Evolutionary conservation across 2,113 vertebrate species (phyloP).

Genomic region (Aegotheles bennettii): DNA sequence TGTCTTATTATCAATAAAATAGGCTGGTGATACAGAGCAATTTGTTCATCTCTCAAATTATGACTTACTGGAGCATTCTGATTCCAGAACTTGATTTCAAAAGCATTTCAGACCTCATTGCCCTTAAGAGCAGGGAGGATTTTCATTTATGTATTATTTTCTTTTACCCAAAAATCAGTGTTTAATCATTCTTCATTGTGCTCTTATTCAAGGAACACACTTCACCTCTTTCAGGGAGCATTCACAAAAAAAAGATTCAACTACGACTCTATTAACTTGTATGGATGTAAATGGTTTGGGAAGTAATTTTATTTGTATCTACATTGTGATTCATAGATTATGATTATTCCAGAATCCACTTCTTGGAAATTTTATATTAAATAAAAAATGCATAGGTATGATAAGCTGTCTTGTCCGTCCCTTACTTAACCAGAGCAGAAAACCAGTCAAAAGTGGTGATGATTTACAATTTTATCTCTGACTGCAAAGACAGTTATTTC

Average conservation of each 20-base stretch:
- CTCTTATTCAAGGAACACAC: neutral
- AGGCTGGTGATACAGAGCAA: neutral
- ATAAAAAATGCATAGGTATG: neutral
- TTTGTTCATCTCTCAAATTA: neutral
- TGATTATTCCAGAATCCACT: neutral
- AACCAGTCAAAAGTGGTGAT: neutral
- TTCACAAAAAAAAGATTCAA: neutral
- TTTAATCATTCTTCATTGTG: neutral
- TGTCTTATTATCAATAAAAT: neutral
- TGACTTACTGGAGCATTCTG: neutral
- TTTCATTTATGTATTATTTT: neutral
- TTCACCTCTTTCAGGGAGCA: neutral
- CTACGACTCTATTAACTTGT: neutral
- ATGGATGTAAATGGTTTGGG: neutral
- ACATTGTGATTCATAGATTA: neutral
- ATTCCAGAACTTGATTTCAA: slow-evolving; percentile 18
- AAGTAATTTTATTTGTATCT: slow-evolving; percentile 2
- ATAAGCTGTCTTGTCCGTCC: neutral
- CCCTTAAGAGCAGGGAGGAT: neutral
- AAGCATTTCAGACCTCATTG: neutral
- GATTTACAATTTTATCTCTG: neutral
- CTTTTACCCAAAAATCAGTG: neutral
- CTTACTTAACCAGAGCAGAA: neutral
- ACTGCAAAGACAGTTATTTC: neutral
- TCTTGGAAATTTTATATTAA: neutral